Evolutionary conservation across 2,888 invertebrate genomes (phyloP).

Genomic region (Sinotaia quadrata): DNA sequence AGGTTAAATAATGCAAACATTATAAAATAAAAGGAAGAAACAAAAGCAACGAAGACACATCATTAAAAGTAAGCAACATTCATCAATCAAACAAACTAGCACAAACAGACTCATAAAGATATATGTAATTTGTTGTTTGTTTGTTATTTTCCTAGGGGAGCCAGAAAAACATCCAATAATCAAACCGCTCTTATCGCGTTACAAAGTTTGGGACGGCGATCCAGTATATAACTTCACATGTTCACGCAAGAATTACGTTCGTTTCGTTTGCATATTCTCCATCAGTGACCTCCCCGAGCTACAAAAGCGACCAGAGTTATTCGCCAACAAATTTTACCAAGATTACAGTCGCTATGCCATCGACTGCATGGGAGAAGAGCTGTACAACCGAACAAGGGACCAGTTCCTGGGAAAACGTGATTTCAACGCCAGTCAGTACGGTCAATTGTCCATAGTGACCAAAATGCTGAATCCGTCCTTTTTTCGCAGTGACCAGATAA

Average conservation of each 20-base stretch:
- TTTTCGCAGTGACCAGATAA: too few relatives aligned
- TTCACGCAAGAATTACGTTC: background rate
- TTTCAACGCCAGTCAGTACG: conserved; percentile 23
- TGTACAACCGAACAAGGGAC: conserved; percentile 38
- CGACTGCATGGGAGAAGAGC: conserved; percentile 59
- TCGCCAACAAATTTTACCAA: conserved; percentile 63
- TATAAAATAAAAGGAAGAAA: too few relatives aligned
- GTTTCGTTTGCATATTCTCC: conserved; percentile 38
- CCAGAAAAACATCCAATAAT: too few relatives aligned
- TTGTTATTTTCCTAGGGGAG: too few relatives aligned
- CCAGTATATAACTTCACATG: background rate
- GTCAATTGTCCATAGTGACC: background rate
- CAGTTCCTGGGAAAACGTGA: conserved; percentile 16
- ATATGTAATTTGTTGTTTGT: too few relatives aligned
- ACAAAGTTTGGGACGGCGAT: conserved; percentile 15
- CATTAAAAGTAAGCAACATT: too few relatives aligned
- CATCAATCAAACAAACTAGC: too few relatives aligned
- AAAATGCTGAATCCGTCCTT: too few relatives aligned
- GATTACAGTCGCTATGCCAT: conserved; percentile 46
- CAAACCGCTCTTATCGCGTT: conserved; percentile 7
- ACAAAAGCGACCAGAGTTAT: conserved; percentile 39
- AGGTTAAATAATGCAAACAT: too few relatives aligned
- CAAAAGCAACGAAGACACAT: too few relatives aligned
- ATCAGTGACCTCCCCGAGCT: conserved; percentile 52
- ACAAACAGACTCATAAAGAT: too few relatives aligned